phyloP scores from a whole-genome alignment of 1,140 invertebrate species.

The Pseudomyrmex sp. region DNA sequence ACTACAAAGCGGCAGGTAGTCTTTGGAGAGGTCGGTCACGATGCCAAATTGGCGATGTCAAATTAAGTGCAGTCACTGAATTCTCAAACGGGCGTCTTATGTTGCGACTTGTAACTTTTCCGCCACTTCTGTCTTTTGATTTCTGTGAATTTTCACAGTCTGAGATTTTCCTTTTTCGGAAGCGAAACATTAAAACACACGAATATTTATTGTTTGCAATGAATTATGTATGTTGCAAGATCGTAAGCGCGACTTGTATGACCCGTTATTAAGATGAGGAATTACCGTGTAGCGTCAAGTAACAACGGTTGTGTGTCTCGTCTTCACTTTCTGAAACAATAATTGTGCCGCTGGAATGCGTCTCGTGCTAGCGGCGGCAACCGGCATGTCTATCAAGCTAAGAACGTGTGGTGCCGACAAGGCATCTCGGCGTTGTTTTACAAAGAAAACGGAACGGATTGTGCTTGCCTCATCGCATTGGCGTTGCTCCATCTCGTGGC shows the following conservation, averaged over 20 bases:
- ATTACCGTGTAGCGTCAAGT: constrained; percentile 12
- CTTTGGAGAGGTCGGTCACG: neutral
- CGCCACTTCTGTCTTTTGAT: too few species aligned
- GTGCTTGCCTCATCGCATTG: constrained; percentile 4
- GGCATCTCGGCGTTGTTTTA: constrained; percentile 44
- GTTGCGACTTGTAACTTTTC: neutral
- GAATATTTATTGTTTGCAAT: neutral
- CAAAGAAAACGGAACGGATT: constrained; percentile 22
- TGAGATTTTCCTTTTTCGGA: neutral
- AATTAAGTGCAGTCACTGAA: constrained; percentile 35
- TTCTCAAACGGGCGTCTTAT: neutral
- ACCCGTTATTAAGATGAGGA: neutral
- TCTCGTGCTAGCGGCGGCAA: neutral
- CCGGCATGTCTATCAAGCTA: constrained; percentile 11
- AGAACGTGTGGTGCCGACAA: constrained; percentile 37
- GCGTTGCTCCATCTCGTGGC: constrained; percentile 2
- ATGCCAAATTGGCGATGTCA: constrained; percentile 36
- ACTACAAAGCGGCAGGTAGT: constrained; percentile 43
- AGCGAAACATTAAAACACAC: neutral
- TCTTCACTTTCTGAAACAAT: constrained; percentile 39
- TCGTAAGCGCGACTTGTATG: neutral
- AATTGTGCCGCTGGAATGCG: constrained; percentile 41
- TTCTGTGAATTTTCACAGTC: too few species aligned
- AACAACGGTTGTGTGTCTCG: neutral
- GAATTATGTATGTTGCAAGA: neutral